Conservation (phyloP, 2,113 vertebrate genomes). For the Fregata magnificens region DNA sequence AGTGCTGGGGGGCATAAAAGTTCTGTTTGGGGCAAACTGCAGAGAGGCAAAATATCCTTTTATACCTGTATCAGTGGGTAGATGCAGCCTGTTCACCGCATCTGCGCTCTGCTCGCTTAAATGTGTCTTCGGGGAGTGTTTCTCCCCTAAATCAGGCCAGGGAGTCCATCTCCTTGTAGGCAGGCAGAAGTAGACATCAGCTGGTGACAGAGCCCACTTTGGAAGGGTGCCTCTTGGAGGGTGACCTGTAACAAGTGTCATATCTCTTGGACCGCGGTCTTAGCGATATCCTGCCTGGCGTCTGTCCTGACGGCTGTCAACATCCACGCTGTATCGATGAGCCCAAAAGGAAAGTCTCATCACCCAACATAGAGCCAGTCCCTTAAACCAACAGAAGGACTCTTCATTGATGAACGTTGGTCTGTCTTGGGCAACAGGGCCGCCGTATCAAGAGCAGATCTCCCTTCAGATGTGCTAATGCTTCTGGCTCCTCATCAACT, state of each 20-base stretch:
- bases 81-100: not conserved
- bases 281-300: not conserved
- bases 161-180: not conserved
- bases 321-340: accelerated
- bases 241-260: not conserved
- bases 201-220: not conserved
- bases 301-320: not conserved
- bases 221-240: not conserved
- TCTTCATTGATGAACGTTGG: not conserved
- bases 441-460: not conserved
- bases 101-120: not conserved
- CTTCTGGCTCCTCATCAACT: not conserved
- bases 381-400: not conserved
- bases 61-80: not conserved
- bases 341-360: not conserved
- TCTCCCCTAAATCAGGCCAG: not conserved
- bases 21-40: not conserved
- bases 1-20: not conserved
- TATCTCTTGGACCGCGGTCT: accelerated
- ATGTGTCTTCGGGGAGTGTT: not conserved
- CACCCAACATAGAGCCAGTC: not conserved
- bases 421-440: not conserved
- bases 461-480: not conserved
- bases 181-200: not conserved
- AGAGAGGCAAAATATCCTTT: not conserved